A percentile compares a stretch with the other conserved stretches of the same genome.
phyloP scores from a whole-genome alignment of 2,888 invertebrate genomes.

The Lithophane ornitopus region DNA sequence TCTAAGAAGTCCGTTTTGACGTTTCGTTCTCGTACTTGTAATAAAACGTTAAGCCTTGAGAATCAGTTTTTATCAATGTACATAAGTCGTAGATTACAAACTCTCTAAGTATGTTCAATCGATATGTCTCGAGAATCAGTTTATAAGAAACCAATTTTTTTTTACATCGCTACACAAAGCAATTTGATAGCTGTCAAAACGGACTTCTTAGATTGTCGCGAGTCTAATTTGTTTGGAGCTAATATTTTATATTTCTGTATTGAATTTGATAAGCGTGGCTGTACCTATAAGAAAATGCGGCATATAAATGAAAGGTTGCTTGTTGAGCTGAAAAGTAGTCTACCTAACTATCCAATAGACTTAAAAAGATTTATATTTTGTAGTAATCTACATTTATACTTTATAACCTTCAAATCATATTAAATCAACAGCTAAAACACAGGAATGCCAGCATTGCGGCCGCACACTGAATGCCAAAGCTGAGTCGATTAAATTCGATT shows the following conservation, averaged over 20 bases:
- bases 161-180: too few species aligned
- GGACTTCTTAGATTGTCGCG: too few species aligned
- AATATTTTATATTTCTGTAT: neutral
- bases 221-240: neutral
- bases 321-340: neutral
- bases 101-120: too few species aligned
- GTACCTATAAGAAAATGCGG: neutral
- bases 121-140: too few species aligned
- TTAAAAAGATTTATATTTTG: neutral
- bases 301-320: neutral
- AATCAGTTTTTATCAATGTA: too few species aligned
- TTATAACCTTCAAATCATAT: slow-evolving; percentile 19
- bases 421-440: slow-evolving; percentile 32
- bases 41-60: too few species aligned
- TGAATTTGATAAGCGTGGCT: neutral
- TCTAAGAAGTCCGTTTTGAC: too few species aligned
- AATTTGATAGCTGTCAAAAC: too few species aligned
- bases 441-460: slow-evolving; percentile 47
- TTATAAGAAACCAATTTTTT: too few species aligned
- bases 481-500: slow-evolving; percentile 73
- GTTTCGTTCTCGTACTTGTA: too few species aligned
- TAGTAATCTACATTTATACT: neutral
- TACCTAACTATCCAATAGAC: neutral
- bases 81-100: too few species aligned
- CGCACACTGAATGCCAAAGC: slow-evolving; percentile 69